Evolutionary conservation across 2,888 invertebrate species (phyloP).

Genomic region (Bimastos eiseni): DNA sequence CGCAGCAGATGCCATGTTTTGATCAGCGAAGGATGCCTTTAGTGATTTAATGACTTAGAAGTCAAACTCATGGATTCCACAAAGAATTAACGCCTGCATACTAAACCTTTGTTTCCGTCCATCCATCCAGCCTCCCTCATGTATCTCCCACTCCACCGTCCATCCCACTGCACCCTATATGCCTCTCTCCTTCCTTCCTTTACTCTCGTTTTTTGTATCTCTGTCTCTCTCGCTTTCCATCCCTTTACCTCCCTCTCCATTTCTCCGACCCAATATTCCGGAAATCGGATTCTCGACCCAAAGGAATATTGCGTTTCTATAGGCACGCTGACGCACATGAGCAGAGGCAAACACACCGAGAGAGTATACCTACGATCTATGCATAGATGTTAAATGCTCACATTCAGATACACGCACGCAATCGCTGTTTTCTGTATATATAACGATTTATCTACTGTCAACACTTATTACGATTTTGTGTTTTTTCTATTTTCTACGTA

Average conservation of each 20-base stretch:
- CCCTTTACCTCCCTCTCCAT: slow-evolving; percentile 28
- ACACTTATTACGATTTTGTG: neutral
- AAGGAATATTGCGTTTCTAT: neutral
- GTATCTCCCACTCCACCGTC: neutral
- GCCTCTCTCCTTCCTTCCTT: neutral
- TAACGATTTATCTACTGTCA: slow-evolving; percentile 3
- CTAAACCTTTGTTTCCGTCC: neutral
- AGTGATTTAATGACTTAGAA: slow-evolving; percentile 15
- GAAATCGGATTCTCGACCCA: slow-evolving; percentile 21
- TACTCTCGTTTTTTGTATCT: slow-evolving; percentile 27
- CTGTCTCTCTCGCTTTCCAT: slow-evolving; percentile 31
- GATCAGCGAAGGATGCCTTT: neutral
- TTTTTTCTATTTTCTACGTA: neutral
- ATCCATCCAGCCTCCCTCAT: neutral
- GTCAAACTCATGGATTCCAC: neutral
- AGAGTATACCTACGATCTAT: too few species aligned
- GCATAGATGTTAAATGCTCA: too few species aligned
- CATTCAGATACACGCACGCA: too few species aligned
- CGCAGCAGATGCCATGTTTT: slow-evolving; percentile 1
- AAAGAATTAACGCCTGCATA: neutral
- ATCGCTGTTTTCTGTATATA: neutral
- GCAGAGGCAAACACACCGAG: neutral
- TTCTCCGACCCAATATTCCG: slow-evolving; percentile 26
- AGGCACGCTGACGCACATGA: neutral
- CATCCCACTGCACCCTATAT: neutral